Evolutionary conservation across 2,113 vertebrate species (phyloP).

Genomic region (Struthio camelus): DNA sequence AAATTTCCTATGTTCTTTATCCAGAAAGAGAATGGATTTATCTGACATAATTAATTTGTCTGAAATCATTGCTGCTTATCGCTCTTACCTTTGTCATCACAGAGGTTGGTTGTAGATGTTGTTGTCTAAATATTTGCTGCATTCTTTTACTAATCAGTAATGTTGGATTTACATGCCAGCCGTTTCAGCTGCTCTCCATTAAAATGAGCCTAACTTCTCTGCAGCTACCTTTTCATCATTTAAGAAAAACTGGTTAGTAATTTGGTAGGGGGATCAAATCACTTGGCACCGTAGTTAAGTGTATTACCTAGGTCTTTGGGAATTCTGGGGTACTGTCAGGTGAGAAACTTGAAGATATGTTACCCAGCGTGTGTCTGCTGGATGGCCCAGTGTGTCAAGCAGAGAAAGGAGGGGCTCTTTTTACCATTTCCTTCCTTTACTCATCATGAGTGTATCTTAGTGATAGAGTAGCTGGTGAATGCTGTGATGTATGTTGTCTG

Average conservation of each 20-base stretch:
- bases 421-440: neutral
- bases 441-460: neutral
- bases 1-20: conserved; percentile 45
- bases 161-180: neutral
- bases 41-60: conserved; percentile 22
- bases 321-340: rapidly evolving
- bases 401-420: neutral
- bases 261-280: neutral
- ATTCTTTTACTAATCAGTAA: neutral
- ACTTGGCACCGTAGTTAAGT: neutral
- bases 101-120: conserved; percentile 9
- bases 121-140: conserved; percentile 28
- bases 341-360: rapidly evolving
- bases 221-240: neutral
- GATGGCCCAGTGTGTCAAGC: neutral
- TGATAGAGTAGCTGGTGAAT: neutral
- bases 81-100: conserved; percentile 43
- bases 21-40: conserved; percentile 42
- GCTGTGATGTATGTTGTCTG: neutral
- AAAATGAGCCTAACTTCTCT: neutral
- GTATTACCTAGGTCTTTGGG: neutral
- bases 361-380: neutral
- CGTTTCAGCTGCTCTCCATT: conserved; percentile 35
- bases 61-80: conserved; percentile 39
- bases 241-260: neutral